Evolutionary conservation across 2,888 invertebrate species (phyloP).

Genomic region (Arctia plantaginis): DNA sequence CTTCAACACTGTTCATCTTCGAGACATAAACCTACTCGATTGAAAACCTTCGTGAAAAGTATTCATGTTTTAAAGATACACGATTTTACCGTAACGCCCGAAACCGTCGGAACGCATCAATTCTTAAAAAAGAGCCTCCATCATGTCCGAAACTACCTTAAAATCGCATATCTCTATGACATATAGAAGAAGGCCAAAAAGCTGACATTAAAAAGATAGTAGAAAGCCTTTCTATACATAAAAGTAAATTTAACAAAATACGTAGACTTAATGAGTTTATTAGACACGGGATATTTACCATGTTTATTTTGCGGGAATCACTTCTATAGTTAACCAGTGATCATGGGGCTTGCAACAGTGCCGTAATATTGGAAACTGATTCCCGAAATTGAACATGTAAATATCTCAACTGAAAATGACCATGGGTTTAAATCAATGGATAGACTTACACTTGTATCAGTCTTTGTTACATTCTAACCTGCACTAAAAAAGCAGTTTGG

Average conservation of each 20-base stretch:
- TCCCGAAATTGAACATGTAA: background rate
- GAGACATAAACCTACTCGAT: background rate
- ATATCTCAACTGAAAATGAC: background rate
- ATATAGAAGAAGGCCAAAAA: background rate
- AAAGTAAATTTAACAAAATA: background rate
- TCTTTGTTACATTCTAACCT: too few species aligned
- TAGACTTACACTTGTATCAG: too few species aligned
- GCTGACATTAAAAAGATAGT: background rate
- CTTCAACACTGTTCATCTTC: constrained; percentile 2
- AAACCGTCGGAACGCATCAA: background rate
- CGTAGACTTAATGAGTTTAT: background rate
- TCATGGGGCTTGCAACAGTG: background rate
- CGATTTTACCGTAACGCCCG: background rate
- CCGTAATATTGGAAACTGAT: background rate
- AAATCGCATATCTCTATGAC: background rate
- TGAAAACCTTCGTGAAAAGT: constrained; percentile 5
- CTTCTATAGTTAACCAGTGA: background rate
- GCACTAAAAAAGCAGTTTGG: too few species aligned
- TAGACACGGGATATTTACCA: too few species aligned
- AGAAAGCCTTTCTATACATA: background rate
- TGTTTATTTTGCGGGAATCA: background rate
- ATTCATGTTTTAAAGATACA: background rate
- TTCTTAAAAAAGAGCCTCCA: too few species aligned
- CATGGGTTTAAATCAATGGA: background rate
- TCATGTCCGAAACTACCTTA: background rate